Percentiles rank a stretch among this genome's conserved stretches.
Evolutionary conservation across 2,113 vertebrate genomes (phyloP).

Genomic region (Anser cygnoides): DNA sequence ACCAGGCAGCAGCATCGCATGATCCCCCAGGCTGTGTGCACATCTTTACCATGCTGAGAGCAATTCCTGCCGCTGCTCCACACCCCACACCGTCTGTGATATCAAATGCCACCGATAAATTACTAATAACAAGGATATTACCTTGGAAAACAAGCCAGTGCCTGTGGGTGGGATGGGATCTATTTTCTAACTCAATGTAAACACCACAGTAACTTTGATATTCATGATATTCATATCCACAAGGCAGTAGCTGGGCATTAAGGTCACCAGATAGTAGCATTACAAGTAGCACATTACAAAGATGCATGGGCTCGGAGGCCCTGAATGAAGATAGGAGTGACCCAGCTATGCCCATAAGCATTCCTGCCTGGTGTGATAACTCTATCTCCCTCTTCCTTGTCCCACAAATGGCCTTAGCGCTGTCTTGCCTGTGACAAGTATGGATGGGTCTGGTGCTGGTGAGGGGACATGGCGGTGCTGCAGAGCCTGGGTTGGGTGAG

Average conservation of each 20-base stretch:
- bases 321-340: background rate
- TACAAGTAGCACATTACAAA: background rate
- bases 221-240: constrained; percentile 25
- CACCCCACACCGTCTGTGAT: background rate
- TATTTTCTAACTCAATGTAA: constrained; percentile 6
- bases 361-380: background rate
- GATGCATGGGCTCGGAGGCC: background rate
- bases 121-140: background rate
- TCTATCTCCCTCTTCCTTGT: background rate
- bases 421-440: background rate
- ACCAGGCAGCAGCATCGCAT: background rate
- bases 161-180: constrained; percentile 5
- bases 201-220: background rate
- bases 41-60: background rate
- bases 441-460: background rate
- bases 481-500: background rate
- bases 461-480: background rate
- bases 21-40: background rate
- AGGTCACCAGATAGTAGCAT: background rate
- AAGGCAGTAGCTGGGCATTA: constrained; percentile 13
- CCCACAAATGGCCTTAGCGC: background rate
- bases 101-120: background rate
- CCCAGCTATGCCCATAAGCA: background rate
- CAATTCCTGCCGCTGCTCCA: background rate
- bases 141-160: background rate